phyloP scores from a whole-genome alignment of 2,797 vertebrate genomes.

The Muscicapa striata region DNA sequence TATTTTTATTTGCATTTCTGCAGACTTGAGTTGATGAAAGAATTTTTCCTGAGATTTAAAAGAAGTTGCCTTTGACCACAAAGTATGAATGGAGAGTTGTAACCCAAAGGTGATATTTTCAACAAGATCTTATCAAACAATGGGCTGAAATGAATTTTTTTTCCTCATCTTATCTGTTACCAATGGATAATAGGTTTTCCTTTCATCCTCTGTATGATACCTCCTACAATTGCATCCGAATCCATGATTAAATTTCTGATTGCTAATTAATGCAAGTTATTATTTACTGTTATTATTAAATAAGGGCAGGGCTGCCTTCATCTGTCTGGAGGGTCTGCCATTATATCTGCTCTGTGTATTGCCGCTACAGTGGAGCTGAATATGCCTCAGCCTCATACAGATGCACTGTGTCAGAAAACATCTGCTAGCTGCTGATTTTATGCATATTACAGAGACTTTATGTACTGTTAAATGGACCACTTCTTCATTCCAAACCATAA shows the following conservation, averaged over 20 bases:
- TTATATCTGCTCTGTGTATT: conserved; percentile 32
- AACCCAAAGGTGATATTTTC: not conserved
- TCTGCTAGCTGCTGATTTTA: conserved; percentile 70
- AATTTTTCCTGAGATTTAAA: not conserved
- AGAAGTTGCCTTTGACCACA: not conserved
- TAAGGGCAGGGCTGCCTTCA: conserved; percentile 23
- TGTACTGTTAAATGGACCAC: conserved; percentile 68
- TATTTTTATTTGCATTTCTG: not conserved
- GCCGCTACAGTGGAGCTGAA: conserved; percentile 5
- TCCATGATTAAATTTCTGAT: conserved; percentile 12
- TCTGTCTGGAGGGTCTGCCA: conserved; percentile 47
- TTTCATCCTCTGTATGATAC: not conserved
- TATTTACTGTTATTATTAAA: conserved; percentile 40
- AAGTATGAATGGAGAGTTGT: not conserved
- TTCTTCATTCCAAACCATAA: conserved; percentile 69
- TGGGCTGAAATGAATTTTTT: not conserved
- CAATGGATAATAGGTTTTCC: not conserved
- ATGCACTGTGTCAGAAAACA: conserved; percentile 68
- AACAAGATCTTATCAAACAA: not conserved
- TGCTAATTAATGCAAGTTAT: conserved; percentile 51
- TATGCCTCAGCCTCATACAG: conserved; percentile 14
- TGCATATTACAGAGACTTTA: conserved; percentile 67
- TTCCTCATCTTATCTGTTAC: not conserved
- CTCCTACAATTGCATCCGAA: not conserved
- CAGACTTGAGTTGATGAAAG: not conserved